Conservation (phyloP, 1,140 invertebrate species). For the Drosophila ercepeae region DNA sequence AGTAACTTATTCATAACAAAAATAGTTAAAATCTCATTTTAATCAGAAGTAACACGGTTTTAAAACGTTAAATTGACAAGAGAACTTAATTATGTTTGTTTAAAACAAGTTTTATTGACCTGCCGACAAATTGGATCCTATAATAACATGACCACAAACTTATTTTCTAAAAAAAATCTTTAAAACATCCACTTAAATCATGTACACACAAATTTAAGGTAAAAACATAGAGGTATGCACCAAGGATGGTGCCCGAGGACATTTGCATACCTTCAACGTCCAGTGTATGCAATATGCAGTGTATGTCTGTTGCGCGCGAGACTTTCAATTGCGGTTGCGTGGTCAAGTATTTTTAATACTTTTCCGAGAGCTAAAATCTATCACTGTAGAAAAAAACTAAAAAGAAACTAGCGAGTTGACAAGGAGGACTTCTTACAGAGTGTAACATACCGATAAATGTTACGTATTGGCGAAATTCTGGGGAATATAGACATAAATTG, state of each 20-base stretch:
- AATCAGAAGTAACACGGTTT: too few species aligned
- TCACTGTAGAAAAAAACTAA: slow-evolving; percentile 43
- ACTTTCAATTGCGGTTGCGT: slow-evolving; percentile 23
- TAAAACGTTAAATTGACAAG: too few species aligned
- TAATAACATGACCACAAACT: slow-evolving; percentile 70
- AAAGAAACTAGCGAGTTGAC: slow-evolving; percentile 32
- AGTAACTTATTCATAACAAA: too few species aligned
- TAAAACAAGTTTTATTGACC: slow-evolving; percentile 64
- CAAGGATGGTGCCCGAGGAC: too few species aligned
- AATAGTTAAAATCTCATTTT: too few species aligned
- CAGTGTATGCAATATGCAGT: slow-evolving; percentile 20
- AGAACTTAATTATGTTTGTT: slow-evolving; percentile 1
- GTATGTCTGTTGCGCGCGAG: slow-evolving; percentile 14
- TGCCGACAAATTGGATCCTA: slow-evolving; percentile 67
- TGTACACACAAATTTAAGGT: slow-evolving; percentile 46
- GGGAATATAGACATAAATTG: slow-evolving; percentile 13
- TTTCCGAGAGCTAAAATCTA: slow-evolving; percentile 41
- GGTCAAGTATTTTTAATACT: slow-evolving; percentile 72
- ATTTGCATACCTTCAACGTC: slow-evolving; percentile 4
- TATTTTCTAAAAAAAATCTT: slow-evolving; percentile 65
- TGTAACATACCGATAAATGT: slow-evolving; percentile 8
- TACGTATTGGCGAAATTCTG: slow-evolving; percentile 7
- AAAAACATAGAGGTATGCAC: slow-evolving; percentile 59
- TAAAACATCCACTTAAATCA: slow-evolving; percentile 64
- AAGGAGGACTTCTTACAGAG: slow-evolving; percentile 1